Evolutionary conservation across 2,888 invertebrate species (phyloP), one percentile per base, ranked within the genome.

Genomic region (Bombyx huttoni): DNA sequence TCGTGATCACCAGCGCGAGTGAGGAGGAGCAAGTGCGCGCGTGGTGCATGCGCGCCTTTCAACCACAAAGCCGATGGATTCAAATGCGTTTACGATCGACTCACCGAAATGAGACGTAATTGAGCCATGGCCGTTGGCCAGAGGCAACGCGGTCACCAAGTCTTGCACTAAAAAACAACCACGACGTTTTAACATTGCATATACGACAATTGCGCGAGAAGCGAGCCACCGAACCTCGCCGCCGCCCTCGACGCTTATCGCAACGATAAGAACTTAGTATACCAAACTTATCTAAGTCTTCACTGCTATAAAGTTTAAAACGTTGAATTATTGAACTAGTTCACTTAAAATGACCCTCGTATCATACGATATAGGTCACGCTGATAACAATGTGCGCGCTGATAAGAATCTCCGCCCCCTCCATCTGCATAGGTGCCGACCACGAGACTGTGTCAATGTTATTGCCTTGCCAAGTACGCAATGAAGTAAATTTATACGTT

Each of bases 121-220:
- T 84, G 83, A 83, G 81, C 85, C 84, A 81, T 88, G 89, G 82
- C 89, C 89, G 81, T 89, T 89, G 78, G 88, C 88, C 80, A 87
- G 78, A 68, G 89, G 89, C 84, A 89, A 88, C 75, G 89, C 89
- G 72, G 88, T 89, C 89, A 89, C 89, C 89, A 89, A 79, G 81
- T 89, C 89, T 87, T 89, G 87, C 88, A 87, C 89, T 87, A 88
- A 87, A 89, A 89, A 89, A 87, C 77, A 86, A 88, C 80, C 78
- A 81, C 86, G 81, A 70, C 78, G 78, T 74, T 86, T 88, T 83
- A 87, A 84, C 87, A 88, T 85, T 75, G 74, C 78, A 81, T 78
- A 73, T 65, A 78, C 69, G 73, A 68, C 67, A 65, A 72, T 64
- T 68, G 71, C 62, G 57, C 56, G 54, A 24, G 24, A 24, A 24